Conservation (phyloP, 92 coral and sea anemone species). For the Paragorgia papillata region DNA sequence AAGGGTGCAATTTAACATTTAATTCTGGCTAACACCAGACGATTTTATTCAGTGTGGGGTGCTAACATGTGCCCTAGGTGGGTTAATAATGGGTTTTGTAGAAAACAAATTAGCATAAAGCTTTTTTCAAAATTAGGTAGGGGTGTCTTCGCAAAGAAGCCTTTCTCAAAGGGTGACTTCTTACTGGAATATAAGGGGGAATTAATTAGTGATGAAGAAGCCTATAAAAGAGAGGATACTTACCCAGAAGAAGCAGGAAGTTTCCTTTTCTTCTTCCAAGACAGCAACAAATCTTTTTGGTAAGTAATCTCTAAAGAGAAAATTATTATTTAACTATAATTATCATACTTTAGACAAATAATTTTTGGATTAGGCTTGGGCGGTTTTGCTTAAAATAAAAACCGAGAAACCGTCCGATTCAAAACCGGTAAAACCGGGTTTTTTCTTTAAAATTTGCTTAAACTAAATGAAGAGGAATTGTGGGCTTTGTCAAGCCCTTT, state of each 20-base stretch:
- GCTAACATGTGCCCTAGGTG: too few relatives aligned
- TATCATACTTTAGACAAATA: background rate
- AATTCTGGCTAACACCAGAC: too few relatives aligned
- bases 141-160: constrained; percentile 51
- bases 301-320: constrained; percentile 21
- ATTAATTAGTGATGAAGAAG: constrained; percentile 37
- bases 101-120: background rate
- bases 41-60: too few relatives aligned
- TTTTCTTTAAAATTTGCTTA: too few relatives aligned
- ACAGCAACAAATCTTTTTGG: constrained; percentile 42
- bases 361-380: too few relatives aligned
- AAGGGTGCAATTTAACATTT: too few relatives aligned
- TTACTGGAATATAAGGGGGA: constrained; percentile 54
- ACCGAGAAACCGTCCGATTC: too few relatives aligned
- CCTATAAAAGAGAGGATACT: constrained; percentile 31
- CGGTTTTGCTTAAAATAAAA: too few relatives aligned
- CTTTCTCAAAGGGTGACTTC: constrained; percentile 35
- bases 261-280: constrained; percentile 54
- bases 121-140: constrained; percentile 17
- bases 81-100: too few relatives aligned
- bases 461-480: too few relatives aligned
- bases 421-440: too few relatives aligned
- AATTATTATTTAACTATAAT: constrained; percentile 1
- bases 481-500: too few relatives aligned
- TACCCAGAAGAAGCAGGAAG: constrained; percentile 49